phyloP scores from a whole-genome alignment of 2,797 vertebrate genomes.

The Sebastes iracundus region DNA sequence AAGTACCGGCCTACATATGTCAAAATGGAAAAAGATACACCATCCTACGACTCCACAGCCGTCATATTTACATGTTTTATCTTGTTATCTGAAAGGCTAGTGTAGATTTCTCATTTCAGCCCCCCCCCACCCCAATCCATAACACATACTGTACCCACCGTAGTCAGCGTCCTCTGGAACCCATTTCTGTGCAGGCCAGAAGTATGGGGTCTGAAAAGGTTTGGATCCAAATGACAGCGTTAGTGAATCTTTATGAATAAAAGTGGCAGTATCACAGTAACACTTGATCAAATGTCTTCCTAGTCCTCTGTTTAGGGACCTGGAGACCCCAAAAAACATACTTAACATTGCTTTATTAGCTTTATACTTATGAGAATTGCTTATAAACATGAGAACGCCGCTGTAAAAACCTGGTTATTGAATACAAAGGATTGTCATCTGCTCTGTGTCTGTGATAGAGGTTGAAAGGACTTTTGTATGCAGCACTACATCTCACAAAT shows the following conservation, averaged over 20 bases:
- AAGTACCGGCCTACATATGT: neutral
- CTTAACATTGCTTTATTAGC: too few species aligned
- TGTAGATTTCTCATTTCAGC: neutral
- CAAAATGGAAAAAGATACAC: too few species aligned
- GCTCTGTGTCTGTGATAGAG: too few species aligned
- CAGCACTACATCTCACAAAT: neutral
- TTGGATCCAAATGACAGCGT: neutral
- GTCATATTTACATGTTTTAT: neutral
- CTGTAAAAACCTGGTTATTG: too few species aligned
- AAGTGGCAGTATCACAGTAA: neutral
- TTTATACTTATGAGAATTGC: neutral
- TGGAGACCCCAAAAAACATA: neutral
- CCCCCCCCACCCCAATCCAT: rapidly evolving
- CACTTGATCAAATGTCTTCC: neutral
- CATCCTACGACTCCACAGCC: neutral
- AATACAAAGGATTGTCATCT: too few species aligned
- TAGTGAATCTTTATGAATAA: neutral
- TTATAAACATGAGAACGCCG: neutral
- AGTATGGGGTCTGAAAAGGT: slow-evolving; percentile 90
- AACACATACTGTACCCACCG: slow-evolving; percentile 77
- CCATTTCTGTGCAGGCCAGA: slow-evolving; percentile 93
- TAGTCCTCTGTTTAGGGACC: too few species aligned
- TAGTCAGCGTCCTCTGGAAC: slow-evolving; percentile 92
- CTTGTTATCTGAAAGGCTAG: neutral
- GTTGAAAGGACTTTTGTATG: too few species aligned